Percentiles rank a stretch among this genome's conserved stretches.
phyloP scores from a whole-genome alignment of 1,140 invertebrate species.

The Eubasilissa regina region DNA sequence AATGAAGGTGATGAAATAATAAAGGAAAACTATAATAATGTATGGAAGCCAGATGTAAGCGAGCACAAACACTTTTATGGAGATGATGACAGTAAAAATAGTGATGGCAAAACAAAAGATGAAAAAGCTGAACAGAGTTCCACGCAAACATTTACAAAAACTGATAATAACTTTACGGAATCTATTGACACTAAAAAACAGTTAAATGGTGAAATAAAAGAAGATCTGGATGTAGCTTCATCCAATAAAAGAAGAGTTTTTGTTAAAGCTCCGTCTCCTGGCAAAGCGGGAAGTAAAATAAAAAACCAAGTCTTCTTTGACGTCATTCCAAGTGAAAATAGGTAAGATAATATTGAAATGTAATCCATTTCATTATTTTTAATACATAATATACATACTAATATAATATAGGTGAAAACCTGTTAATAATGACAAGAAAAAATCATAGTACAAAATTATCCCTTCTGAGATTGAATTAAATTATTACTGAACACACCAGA shows the following conservation, averaged over 20 bases:
- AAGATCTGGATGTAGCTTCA: constrained; percentile 51
- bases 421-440: too few species aligned
- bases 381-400: too few species aligned
- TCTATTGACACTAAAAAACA: background rate
- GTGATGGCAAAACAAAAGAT: background rate
- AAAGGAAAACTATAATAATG: constrained; percentile 64
- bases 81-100: constrained; percentile 55
- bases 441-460: too few species aligned
- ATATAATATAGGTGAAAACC: too few species aligned
- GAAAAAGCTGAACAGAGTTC: background rate
- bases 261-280: constrained; percentile 55
- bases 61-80: constrained; percentile 66
- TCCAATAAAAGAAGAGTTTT: constrained; percentile 42
- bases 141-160: background rate
- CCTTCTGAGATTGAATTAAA: too few species aligned
- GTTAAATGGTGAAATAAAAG: constrained; percentile 3
- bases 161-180: constrained; percentile 38
- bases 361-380: too few species aligned
- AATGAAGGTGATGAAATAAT: constrained; percentile 58
- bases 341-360: constrained; percentile 60
- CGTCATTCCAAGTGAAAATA: constrained; percentile 73
- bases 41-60: constrained; percentile 61
- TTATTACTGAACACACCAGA: too few species aligned
- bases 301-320: constrained; percentile 70
- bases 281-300: constrained; percentile 63